These are phyloP conservation scores for Caradrina kadenii DNA, from an alignment of 2,888 invertebrate species.

Conservation along the genomic window DNA sequence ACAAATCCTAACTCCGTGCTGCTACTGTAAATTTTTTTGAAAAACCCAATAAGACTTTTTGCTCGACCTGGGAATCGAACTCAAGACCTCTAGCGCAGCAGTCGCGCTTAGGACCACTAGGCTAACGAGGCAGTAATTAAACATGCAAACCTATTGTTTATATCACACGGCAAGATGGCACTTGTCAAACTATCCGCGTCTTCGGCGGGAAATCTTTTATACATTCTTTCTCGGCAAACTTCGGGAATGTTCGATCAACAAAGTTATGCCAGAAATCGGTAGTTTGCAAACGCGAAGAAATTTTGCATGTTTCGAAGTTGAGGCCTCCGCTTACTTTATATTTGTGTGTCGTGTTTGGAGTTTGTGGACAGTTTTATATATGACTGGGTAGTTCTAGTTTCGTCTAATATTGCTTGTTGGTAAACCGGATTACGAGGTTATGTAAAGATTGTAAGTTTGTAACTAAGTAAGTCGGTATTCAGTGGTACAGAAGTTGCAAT, in stretches of 20 bases:
- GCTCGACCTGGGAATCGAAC: no score
- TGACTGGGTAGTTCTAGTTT: constrained; percentile 25
- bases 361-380: constrained; percentile 24
- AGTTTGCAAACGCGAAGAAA: constrained; percentile 48
- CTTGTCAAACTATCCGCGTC: constrained; percentile 26
- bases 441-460: constrained; percentile 21
- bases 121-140: no score
- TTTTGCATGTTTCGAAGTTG: constrained; percentile 41
- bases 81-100: no score
- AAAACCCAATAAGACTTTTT: no score
- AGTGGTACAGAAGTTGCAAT: constrained; percentile 1
- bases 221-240: constrained; percentile 54
- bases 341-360: constrained; percentile 29
- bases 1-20: no score
- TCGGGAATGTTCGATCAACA: constrained; percentile 48
- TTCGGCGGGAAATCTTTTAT: constrained; percentile 48
- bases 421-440: constrained; percentile 35
- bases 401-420: constrained; percentile 10
- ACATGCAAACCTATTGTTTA: constrained; percentile 2
- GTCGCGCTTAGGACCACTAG: no score
- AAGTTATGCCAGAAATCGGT: constrained; percentile 49
- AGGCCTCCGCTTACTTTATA: constrained; percentile 51
- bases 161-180: constrained; percentile 21
- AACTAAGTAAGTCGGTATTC: constrained; percentile 11
- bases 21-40: no score